Evolutionary conservation across 2,113 vertebrate species (phyloP).

Genomic region (Orthochromis indermauri): DNA sequence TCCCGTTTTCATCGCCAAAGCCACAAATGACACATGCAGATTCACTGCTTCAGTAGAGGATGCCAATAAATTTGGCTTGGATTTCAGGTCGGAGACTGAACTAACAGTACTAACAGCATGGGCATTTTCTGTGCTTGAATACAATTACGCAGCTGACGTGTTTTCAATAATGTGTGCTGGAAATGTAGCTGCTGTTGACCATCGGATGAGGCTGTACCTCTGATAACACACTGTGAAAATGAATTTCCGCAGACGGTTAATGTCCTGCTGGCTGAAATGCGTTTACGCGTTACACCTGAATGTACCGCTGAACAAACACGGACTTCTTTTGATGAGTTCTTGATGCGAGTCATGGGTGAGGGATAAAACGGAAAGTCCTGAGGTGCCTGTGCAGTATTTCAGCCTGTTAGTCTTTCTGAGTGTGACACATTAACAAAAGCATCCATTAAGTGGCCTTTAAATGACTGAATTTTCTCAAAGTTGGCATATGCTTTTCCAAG

Average conservation of each 20-base stretch:
- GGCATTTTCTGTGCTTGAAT: background rate
- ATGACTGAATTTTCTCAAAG: background rate
- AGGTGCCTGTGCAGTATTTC: background rate
- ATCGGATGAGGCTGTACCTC: background rate
- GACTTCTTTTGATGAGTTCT: background rate
- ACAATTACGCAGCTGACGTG: background rate
- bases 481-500: background rate
- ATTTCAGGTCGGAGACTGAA: background rate
- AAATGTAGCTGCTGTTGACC: background rate
- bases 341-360: background rate
- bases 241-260: background rate
- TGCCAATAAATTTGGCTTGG: slow-evolving; percentile 5
- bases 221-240: background rate
- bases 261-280: background rate
- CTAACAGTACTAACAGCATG: slow-evolving; percentile 13
- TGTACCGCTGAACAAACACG: background rate
- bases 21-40: background rate
- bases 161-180: background rate
- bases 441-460: background rate
- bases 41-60: background rate
- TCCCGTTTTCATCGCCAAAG: background rate
- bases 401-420: background rate
- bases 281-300: background rate
- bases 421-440: background rate
- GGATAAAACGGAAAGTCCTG: background rate